Evolutionary conservation across 2,113 vertebrate species (phyloP).

Genomic region (Leucoraja erinaceus): DNA sequence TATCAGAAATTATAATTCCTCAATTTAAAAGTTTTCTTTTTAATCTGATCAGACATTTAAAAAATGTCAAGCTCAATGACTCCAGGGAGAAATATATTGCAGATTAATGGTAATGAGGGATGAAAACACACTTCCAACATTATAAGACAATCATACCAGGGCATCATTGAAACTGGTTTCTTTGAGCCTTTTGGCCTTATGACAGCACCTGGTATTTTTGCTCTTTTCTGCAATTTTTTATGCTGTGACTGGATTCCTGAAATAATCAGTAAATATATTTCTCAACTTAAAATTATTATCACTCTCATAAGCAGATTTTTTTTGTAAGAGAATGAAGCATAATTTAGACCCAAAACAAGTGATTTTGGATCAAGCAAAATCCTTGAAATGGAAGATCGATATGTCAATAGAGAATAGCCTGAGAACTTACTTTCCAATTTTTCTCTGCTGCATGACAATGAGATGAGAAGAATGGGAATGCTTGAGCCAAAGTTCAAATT

Average conservation of each 20-base stretch:
- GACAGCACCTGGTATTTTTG: too few relatives aligned
- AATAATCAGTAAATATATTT: neutral
- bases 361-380: neutral
- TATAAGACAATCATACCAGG: too few relatives aligned
- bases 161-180: too few relatives aligned
- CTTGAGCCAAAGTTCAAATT: neutral
- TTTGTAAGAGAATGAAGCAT: neutral
- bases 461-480: conserved; percentile 21
- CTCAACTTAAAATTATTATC: neutral
- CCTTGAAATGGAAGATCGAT: conserved; percentile 7
- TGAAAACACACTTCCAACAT: too few relatives aligned
- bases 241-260: neutral
- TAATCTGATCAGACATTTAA: neutral
- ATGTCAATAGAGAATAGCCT: conserved; percentile 17
- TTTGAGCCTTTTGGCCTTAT: neutral
- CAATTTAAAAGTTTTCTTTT: neutral
- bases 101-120: too few relatives aligned
- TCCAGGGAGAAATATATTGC: too few relatives aligned
- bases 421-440: conserved; percentile 16
- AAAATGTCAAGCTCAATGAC: neutral
- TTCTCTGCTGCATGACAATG: conserved; percentile 3
- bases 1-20: neutral
- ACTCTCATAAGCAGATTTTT: neutral
- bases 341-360: neutral
- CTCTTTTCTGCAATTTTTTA: neutral